These are phyloP conservation scores for Drosophila cardini DNA, from an alignment of 1,140 invertebrate species.

Conservation along the genomic window DNA sequence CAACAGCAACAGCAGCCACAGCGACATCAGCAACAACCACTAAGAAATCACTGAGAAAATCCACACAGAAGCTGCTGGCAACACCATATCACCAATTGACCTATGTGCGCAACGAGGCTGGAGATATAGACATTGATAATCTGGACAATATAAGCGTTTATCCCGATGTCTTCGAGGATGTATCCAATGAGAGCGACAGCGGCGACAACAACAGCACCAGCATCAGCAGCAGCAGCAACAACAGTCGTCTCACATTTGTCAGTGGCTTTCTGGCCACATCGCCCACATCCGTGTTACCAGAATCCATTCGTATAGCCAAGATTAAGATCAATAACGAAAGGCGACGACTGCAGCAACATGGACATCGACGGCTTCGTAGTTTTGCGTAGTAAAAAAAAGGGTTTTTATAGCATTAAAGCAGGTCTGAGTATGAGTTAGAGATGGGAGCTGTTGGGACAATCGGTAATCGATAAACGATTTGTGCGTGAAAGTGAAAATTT, in stretches of 20 bases:
- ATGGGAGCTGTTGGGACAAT: constrained; percentile 17
- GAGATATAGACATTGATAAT: constrained; percentile 80
- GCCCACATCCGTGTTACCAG: constrained; percentile 68
- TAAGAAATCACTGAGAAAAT: constrained; percentile 64
- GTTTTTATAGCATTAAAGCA: neutral
- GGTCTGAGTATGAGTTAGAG: neutral
- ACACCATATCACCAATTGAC: constrained; percentile 76
- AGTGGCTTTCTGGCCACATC: constrained; percentile 76
- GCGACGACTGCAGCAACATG: constrained; percentile 48
- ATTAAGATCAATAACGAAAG: constrained; percentile 74
- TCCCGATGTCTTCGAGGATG: constrained; percentile 68
- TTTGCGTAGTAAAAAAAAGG: constrained; percentile 60
- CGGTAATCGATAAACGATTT: constrained; percentile 22
- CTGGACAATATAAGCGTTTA: constrained; percentile 82
- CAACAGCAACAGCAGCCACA: constrained; percentile 33
- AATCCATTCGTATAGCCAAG: constrained; percentile 76
- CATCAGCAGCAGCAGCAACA: constrained; percentile 41
- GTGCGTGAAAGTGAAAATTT: constrained; percentile 48
- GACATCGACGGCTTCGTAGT: constrained; percentile 43
- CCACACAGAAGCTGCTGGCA: constrained; percentile 69
- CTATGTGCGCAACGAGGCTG: constrained; percentile 76
- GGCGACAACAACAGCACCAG: constrained; percentile 10
- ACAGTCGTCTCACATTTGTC: constrained; percentile 67
- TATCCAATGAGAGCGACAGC: constrained; percentile 39
- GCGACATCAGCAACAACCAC: constrained; percentile 50